Evolutionary conservation across 2,888 invertebrate genomes (phyloP).

Genomic region (Caradrina clavipalpis): DNA sequence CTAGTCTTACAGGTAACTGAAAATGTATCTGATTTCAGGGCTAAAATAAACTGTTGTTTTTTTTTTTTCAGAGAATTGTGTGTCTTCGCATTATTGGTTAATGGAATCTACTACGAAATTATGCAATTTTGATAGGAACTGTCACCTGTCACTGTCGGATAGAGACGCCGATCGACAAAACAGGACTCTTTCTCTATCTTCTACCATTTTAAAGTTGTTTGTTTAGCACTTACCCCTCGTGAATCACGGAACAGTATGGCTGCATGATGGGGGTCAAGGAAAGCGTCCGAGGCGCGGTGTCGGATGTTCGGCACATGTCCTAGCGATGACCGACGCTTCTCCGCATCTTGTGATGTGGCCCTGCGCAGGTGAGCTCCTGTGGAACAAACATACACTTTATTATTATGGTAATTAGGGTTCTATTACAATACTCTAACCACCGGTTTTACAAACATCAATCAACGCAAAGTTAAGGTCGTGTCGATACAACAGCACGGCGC

Average conservation of each 20-base stretch:
- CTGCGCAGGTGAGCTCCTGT: slow-evolving; percentile 95
- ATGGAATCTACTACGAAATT: too few relatives aligned
- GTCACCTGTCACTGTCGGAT: too few relatives aligned
- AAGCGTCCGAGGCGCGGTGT: slow-evolving; percentile 94
- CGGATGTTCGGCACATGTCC: slow-evolving; percentile 89
- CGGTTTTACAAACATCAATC: too few relatives aligned
- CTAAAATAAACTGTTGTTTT: too few relatives aligned
- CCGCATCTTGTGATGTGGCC: slow-evolving; percentile 94
- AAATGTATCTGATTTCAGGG: too few relatives aligned
- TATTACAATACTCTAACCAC: too few relatives aligned
- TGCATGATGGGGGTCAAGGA: slow-evolving; percentile 96
- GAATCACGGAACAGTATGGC: slow-evolving; percentile 97
- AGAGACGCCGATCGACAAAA: background rate
- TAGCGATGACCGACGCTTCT: slow-evolving; percentile 94
- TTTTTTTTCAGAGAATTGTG: too few relatives aligned
- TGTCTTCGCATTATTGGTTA: too few relatives aligned
- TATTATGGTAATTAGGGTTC: background rate
- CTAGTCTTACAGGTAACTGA: too few relatives aligned
- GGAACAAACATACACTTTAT: slow-evolving; percentile 57
- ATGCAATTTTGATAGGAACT: too few relatives aligned
- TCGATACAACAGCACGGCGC: too few relatives aligned
- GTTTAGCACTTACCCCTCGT: slow-evolving; percentile 94
- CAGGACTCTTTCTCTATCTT: background rate
- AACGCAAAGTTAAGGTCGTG: too few relatives aligned
- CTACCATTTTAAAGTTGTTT: background rate